These are phyloP conservation scores for Cephus sareptanus DNA, from an alignment of 2,888 invertebrate genomes.

Conservation along the genomic window DNA sequence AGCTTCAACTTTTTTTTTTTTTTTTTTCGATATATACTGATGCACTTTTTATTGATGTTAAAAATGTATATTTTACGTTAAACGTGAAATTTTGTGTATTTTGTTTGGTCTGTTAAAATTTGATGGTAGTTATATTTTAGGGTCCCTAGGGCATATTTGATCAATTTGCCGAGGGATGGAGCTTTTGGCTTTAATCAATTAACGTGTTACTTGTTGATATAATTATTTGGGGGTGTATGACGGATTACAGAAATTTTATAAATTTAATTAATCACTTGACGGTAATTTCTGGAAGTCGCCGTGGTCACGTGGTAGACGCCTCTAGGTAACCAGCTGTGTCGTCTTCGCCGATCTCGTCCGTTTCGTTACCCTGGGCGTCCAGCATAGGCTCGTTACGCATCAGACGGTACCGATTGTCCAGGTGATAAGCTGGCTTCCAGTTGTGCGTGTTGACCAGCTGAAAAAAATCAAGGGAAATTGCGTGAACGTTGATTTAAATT, in stretches of 20 bases:
- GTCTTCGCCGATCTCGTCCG: slow-evolving; percentile 48
- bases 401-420: slow-evolving; percentile 61
- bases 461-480: slow-evolving; percentile 6
- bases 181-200: background rate
- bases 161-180: background rate
- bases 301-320: background rate
- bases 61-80: background rate
- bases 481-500: background rate
- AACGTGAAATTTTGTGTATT: background rate
- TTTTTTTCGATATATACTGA: background rate
- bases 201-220: background rate
- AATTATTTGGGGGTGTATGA: background rate
- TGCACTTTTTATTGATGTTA: background rate
- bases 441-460: slow-evolving; percentile 37
- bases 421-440: slow-evolving; percentile 48
- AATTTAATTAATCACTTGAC: background rate
- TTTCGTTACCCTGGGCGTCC: slow-evolving; percentile 49
- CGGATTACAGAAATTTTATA: background rate
- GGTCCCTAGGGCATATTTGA: background rate
- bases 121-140: background rate
- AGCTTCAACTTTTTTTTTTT: background rate
- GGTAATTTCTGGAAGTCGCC: background rate
- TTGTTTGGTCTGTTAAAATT: background rate
- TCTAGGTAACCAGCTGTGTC: slow-evolving; percentile 14
- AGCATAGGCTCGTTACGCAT: slow-evolving; percentile 58